Evolutionary conservation across 2,888 invertebrate genomes (phyloP), one percentile per base, ranked within the genome.

Genomic region (Geophilus truncorum): DNA sequence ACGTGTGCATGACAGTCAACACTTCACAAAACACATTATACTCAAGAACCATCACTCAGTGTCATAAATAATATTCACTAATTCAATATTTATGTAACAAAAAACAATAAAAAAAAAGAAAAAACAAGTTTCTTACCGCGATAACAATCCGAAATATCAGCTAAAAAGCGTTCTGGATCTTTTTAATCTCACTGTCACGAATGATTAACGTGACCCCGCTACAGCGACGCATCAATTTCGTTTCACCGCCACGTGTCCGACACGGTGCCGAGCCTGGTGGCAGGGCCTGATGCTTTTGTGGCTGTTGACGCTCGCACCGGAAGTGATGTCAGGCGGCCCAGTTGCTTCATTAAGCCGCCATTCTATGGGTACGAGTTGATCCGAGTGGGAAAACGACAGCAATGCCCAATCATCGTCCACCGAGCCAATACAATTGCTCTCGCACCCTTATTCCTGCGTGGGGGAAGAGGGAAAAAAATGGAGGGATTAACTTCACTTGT

Each of bases 311-410:
- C 70, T 0, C 15, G 70, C 70, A 28, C 70, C 70, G 70, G 70
- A 70, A 25, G 70, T 70, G 70, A 70, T 28, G 70, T 28, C 70
- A 70, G 70, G 23, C 28, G 28, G 70, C 23, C 25, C 70, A 28
- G 70, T 70, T 28, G 70, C 70, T 70, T 70, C 70, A 70, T 70
- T 70, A 70, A 70, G 51, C 70, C 70, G 10, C 70, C 70, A 70
- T 70, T 70, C 70, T 70, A 28, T 28, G 70, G 25, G 28, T n/a
- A 12, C 23, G 25, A 18, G 70, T 70, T 70, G 70, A 70, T 70
- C 70, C 70, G 70, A 70, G 70, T 70, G 70, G 70, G 70, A 70
- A 70, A 70, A 70, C 70, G 70, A 23, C 70, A 70, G 70, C 70
- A 70, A 70, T 28, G n/a, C 70, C 70, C 70, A 70, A 70, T 70